Evolutionary conservation across 2,797 vertebrate species (phyloP), one percentile per base, ranked within the genome.

Genomic region (Cryptoblepharus egeriae): DNA sequence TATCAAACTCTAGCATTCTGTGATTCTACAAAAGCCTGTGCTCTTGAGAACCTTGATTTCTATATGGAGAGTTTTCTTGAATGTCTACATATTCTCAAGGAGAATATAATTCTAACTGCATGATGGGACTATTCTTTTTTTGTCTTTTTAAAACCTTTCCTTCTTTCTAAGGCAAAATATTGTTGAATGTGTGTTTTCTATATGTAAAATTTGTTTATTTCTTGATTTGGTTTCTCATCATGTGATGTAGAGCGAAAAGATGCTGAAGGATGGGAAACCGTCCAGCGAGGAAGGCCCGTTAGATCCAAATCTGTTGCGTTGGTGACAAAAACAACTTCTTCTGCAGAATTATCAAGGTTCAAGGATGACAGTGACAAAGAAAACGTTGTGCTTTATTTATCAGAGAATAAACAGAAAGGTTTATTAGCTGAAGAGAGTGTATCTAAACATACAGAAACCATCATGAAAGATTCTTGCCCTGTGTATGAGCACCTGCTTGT

Each of bases 211-310:
- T 15, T 35, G 9, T 11, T 76, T 24, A 58, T 85, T 52, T 67
- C 49, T 89, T 90, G 79, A 1, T 8, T 75, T 35, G 30, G 65
- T 49, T 68, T 81, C 77, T 18, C 26, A 78, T 7, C n/a, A 30
- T 49, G 30, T 63, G 39, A 3, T 18, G 1, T 63, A 99, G 98
- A 97, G 87, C 97, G 96, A 68, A 98, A 96, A 87, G 99, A 99
- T 82, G 96, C 98, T 0, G 98, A 99, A 93, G 99, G 98, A 67
- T 99, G 99, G 99, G 97, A 99, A 87, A 99, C 98, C 0, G 99
- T 99, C 83, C 99, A 99, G 89, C 97, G 98, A n/a, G 99, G 99
- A 39, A 97, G 98, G 73, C 97, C 98, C 0, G 90, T 99, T 82
- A 97, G 97, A 69, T 97, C 99, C 58, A 97, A 98, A 69, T 98